These are phyloP conservation scores for Allygus modestus DNA, from an alignment of 2,888 invertebrate species.

Conservation along the genomic window DNA sequence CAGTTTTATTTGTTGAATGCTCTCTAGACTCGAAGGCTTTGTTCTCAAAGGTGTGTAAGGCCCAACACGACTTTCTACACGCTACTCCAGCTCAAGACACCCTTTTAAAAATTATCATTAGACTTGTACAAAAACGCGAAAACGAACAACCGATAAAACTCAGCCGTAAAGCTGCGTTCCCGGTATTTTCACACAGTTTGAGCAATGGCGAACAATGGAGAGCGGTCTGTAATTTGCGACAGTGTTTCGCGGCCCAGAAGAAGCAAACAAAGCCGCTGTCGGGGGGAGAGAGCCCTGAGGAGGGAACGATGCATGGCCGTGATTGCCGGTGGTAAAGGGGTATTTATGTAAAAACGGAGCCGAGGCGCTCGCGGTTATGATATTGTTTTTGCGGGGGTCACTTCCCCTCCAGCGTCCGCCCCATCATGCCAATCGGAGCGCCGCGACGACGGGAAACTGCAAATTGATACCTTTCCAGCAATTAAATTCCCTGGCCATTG, in stretches of 20 bases:
- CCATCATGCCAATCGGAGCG: conserved; percentile 47
- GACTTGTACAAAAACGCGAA: background rate
- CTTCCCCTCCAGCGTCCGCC: background rate
- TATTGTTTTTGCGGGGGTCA: conserved; percentile 57
- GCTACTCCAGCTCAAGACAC: no score
- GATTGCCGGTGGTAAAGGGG: conserved; percentile 48
- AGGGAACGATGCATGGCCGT: conserved; percentile 42
- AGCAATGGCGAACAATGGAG: conserved; percentile 31
- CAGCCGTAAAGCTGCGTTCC: background rate
- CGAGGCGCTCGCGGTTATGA: conserved; percentile 32
- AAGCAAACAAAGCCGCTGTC: conserved; percentile 40
- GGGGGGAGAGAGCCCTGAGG: conserved; percentile 11
- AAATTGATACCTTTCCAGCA: conserved; percentile 36
- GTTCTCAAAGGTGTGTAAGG: no score
- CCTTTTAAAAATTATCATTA: background rate
- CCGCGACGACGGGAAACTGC: conserved; percentile 6
- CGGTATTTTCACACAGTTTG: conserved; percentile 28
- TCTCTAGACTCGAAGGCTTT: no score
- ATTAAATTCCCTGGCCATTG: conserved; percentile 23
- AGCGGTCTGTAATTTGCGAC: conserved; percentile 53
- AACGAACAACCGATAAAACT: background rate
- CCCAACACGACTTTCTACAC: no score
- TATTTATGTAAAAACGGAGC: conserved; percentile 55
- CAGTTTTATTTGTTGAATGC: no score
- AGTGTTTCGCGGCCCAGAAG: conserved; percentile 31